phyloP scores from a whole-genome alignment of 2,113 vertebrate genomes.

The Heliornis fulica region DNA sequence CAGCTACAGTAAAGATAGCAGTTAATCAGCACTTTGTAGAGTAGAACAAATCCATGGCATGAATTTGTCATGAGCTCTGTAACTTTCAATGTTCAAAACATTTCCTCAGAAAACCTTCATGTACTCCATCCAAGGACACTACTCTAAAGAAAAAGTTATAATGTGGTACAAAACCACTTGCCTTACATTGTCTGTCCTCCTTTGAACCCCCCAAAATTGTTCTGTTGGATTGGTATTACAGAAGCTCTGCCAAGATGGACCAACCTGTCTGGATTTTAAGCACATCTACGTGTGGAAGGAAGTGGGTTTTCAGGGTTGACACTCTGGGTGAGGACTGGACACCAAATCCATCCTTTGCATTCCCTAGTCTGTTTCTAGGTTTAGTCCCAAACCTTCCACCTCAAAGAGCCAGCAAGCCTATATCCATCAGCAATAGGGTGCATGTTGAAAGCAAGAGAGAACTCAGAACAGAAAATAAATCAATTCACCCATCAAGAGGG shows the following conservation, averaged over 20 bases:
- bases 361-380: neutral
- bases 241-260: neutral
- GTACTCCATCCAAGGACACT: neutral
- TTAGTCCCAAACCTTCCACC: neutral
- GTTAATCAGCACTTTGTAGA: neutral
- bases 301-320: neutral
- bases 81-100: neutral
- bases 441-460: neutral
- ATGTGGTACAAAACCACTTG: neutral
- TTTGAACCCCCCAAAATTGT: neutral
- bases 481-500: neutral
- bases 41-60: neutral
- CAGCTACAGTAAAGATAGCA: neutral
- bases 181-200: neutral
- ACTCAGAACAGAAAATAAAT: slow-evolving; percentile 17
- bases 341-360: neutral
- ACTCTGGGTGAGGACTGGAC: neutral
- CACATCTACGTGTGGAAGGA: neutral
- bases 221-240: neutral
- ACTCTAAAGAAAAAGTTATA: neutral
- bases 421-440: neutral
- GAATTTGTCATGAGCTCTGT: neutral
- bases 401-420: neutral
- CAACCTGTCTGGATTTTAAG: neutral
- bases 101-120: neutral